Evolutionary conservation across 2,797 vertebrate genomes (phyloP).

Genomic region (Mormyrus proboscirostris): DNA sequence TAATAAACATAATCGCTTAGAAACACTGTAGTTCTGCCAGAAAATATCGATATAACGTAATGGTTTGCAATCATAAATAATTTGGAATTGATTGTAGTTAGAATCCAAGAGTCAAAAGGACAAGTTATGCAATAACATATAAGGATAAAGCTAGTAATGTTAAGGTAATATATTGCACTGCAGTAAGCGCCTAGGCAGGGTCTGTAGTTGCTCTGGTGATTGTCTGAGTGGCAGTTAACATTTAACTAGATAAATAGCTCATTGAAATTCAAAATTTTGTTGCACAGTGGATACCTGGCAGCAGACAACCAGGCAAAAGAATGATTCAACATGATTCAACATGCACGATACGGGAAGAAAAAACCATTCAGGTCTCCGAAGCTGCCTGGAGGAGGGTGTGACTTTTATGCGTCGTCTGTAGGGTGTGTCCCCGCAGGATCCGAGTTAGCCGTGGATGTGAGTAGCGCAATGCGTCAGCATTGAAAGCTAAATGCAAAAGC

Average conservation of each 20-base stretch:
- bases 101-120: not conserved
- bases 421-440: not conserved
- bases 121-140: not conserved
- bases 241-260: not conserved
- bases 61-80: not conserved
- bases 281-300: not conserved
- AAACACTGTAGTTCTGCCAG: not conserved
- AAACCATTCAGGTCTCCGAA: not conserved
- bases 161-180: not conserved
- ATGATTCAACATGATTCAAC: not conserved
- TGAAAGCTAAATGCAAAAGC: not conserved
- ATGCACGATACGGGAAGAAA: not conserved
- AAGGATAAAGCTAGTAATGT: not conserved
- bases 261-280: not conserved
- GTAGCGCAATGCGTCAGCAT: not conserved
- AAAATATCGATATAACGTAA: not conserved
- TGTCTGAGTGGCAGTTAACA: not conserved
- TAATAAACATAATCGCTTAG: not conserved
- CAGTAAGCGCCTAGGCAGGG: not conserved
- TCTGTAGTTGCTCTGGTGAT: not conserved
- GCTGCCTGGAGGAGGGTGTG: not conserved
- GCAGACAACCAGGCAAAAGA: not conserved
- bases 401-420: not conserved
- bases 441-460: not conserved
- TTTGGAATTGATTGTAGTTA: not conserved